Evolutionary conservation across 2,888 invertebrate genomes (phyloP), one percentile per base, ranked within the genome.

Genomic region (Bellardia bayeri): DNA sequence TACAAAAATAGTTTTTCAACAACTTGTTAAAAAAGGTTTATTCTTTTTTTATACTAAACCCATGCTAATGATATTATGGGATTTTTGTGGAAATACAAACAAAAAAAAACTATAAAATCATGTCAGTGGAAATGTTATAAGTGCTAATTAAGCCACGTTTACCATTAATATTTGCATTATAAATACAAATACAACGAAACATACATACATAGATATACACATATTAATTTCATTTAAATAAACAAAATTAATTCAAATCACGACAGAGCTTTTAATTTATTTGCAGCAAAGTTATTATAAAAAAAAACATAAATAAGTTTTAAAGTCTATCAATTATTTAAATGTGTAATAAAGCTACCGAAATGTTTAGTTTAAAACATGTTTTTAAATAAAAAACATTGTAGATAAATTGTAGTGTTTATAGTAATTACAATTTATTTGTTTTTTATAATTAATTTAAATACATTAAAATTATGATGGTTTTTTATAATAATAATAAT

Each of bases 221-320:
- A 61, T 61, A 61, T 61, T 33, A 56, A 61, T 61, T 61, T 14
- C 61, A 74, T 42, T 61, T 61, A 45, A 30, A 45, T 45, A 45
- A 42, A 74, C 33, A 61, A 16, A 58, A 56, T 40, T 45, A 23
- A 56, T 23, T 56, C 8, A 16, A 56, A 56, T 33, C 61, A 61
- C 33, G 61, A 61, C 61, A 33, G 8, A 11, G 16, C 56, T 13
- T 11, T 33, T 61, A 61, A 61, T 61, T 61, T 61, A 61, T 56
- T 16, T 56, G 9, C 6, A 23, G 9, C 2, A 61, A 30, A 33
- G 33, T 7, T 33, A 33, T 33, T n/a, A 51, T 23, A 23, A 56
- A 23, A 9, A 56, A 7, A 33, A 61, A 30, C 33, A 61, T 61
- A 61, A 30, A 61, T 33, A 56, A 56, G 14, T 56, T 23, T 56